Conservation (phyloP, 2,888 invertebrate species). For the Noctua comes region DNA sequence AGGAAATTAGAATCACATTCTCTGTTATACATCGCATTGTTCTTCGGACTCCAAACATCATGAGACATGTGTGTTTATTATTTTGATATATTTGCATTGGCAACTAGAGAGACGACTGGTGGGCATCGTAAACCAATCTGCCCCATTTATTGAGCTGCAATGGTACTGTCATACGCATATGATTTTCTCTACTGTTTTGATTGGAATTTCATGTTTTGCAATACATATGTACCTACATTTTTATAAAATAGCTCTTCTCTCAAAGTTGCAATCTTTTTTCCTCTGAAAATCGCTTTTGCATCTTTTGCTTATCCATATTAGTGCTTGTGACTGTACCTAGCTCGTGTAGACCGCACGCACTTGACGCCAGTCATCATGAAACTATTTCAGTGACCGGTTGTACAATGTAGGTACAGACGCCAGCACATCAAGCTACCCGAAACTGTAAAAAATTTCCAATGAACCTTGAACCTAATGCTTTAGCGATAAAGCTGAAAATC, state of each 20-base stretch:
- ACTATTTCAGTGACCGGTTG: constrained; percentile 43
- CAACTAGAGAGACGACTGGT: constrained; percentile 4
- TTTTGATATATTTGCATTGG: constrained; percentile 40
- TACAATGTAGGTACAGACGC: no score
- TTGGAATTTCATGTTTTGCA: neutral
- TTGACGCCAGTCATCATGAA: constrained; percentile 8
- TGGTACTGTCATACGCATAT: neutral
- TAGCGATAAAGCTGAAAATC: no score
- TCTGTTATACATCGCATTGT: neutral
- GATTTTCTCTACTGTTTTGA: neutral
- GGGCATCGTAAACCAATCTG: constrained; percentile 30
- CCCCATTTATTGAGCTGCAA: constrained; percentile 41
- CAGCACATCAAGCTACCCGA: no score
- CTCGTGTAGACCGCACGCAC: constrained; percentile 3
- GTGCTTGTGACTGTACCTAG: neutral
- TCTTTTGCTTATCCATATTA: no score
- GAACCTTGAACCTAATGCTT: no score
- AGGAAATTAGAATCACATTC: neutral
- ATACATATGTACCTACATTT: neutral
- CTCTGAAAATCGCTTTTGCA: neutral
- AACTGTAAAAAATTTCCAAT: no score
- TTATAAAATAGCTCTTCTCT: neutral
- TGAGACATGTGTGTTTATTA: constrained; percentile 10
- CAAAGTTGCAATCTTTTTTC: neutral
- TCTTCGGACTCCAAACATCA: neutral